Base-by-base conservation (phyloP, 2,888 invertebrate genomes). In the Cantharis lateralis region DNA sequence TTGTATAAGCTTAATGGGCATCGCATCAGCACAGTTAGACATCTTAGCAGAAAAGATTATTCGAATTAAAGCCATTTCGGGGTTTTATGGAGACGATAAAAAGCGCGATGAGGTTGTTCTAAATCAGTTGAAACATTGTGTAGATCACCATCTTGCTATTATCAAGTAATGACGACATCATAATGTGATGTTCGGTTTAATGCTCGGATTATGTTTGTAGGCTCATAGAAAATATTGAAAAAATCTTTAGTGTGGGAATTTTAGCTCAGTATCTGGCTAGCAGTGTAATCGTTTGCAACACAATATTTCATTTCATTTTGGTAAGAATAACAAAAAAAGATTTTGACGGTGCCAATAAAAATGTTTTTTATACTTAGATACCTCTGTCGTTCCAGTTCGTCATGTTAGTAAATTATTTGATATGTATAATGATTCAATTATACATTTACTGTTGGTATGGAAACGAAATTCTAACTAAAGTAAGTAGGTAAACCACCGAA, bases 21-120 rank as follows among this genome's bases (percentile, higher is more conserved):
- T 79, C 10, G 64, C 62, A 11, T 66, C 26, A 18, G 75, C 79
- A 13, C 79, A 79, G n/a, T 71, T 79, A 9, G 75, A 77, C 32
- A 75, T 79, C 20, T 71, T 79, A 61, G 63, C 18, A n/a, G 68
- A 71, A 10, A 78, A 75, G 15, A 66, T 78, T 26, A 15, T 18
- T 62, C 3, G 61, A 10, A 71, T 71, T 16, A 66, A 66, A 20
- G n/a, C 48, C 5, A n/a, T n/a, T 2, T 5, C 48, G 9, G 7
- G 5, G n/a, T 48, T 7, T 48, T n/a, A n/a, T 48, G 48, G 4
- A 5, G 20, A 66, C 13, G 13, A 18, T 4, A 5, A 13, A 13
- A 16, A 16, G 3, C 20, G 24, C 2, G 20, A 16, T n/a, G 20
- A 66, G 1, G 5, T 48, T n/a, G 7, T 48, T 48, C 7, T 48